Evolutionary conservation across 2,113 vertebrate genomes (phyloP), one percentile per base, ranked within the genome.

Genomic region (Mirounga angustirostris): DNA sequence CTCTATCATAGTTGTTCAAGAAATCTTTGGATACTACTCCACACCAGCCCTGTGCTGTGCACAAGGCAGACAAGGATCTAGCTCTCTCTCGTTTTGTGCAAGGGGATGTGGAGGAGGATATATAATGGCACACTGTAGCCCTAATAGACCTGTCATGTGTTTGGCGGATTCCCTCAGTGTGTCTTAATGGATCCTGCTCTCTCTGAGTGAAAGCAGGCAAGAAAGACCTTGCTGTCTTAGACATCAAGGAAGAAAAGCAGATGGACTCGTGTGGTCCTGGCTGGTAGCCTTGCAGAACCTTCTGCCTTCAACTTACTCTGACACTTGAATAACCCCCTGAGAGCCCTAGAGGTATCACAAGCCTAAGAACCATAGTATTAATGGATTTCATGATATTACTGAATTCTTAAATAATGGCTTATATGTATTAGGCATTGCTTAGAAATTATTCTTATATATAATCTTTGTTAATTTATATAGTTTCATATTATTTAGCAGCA

Each of bases 401-500:
- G 50, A 46, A 18, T 82, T 91, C 83, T 78, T 92, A 95, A 85
- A 89, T 58, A 78, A 74, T 78, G 69, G 28, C 65, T 92, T 73
- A 54, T 46, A 28, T 43, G 2, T 58, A 63, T 63, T 61, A 81
- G 65, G 30, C 19, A 74, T 91, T 89, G 22, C 40, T 96, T 83
- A 88, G 56, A 91, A 91, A 93, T 73, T 88, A 24, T 81, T 89
- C 56, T 85, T 81, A 76, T 89, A 22, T 59, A 71, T 30, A 59
- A 94, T 76, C 54, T 95, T 76, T 92, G 50, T 81, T 91, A 88
- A 89, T 78, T 58, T 89, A 80, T 28, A 19, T 67, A 71, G 73
- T 84, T 89, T 95, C 50, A 36, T 94, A 67, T 91, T 96, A 83
- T 91, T 90, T 74, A 83, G 40, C 36, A 71, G 40, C 79, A 91